These are phyloP conservation scores for Arge pagana DNA, from an alignment of 2,888 invertebrate genomes.

Conservation along the genomic window DNA sequence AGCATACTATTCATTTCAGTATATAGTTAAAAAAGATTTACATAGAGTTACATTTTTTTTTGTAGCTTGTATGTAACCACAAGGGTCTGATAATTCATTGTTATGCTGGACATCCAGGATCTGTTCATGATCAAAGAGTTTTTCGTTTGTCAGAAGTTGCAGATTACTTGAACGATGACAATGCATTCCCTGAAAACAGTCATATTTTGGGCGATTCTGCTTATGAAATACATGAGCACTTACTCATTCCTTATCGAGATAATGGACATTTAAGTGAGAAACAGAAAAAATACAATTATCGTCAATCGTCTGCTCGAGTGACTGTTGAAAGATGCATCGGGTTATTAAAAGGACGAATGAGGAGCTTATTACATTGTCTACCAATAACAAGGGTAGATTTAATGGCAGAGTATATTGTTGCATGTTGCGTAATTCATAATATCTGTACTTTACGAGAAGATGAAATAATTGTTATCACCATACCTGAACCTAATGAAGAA, in stretches of 20 bases:
- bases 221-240: conserved; percentile 23
- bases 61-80: conserved; percentile 33
- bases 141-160: conserved; percentile 33
- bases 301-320: conserved; percentile 22
- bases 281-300: conserved; percentile 26
- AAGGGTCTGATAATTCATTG: conserved; percentile 27
- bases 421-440: conserved; percentile 26
- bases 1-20: too few species aligned
- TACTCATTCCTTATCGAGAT: conserved; percentile 23
- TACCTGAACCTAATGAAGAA: conserved; percentile 4
- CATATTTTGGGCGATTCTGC: conserved; percentile 30
- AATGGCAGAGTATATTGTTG: conserved; percentile 23
- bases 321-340: conserved; percentile 25
- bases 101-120: conserved; percentile 32
- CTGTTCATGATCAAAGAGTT: conserved; percentile 35
- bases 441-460: conserved; percentile 23
- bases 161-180: conserved; percentile 27
- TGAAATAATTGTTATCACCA: conserved; percentile 9
- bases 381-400: conserved; percentile 11
- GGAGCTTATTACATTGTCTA: conserved; percentile 26
- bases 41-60: conserved; percentile 5
- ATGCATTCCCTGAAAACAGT: conserved; percentile 25
- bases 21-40: not conserved
- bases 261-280: conserved; percentile 22
- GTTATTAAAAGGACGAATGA: too few species aligned